A percentile compares a stretch with the other conserved stretches of the same genome.
phyloP scores from a whole-genome alignment of 2,888 invertebrate genomes.

The Trachelus troglodyta region DNA sequence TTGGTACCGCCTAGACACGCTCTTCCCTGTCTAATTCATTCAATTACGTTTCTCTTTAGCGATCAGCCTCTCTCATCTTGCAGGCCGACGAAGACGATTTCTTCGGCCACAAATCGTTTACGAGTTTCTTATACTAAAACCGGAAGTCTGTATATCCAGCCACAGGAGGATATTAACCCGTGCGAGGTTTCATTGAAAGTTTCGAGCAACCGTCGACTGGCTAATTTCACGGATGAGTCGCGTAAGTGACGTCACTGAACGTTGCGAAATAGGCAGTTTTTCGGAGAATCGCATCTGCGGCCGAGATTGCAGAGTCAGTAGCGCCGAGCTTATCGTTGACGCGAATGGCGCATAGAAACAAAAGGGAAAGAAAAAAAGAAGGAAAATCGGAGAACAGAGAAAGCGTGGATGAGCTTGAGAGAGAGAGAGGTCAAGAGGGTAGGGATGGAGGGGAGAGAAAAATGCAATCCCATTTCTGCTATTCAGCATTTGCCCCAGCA shows the following conservation, averaged over 20 bases:
- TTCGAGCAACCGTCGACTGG: not conserved
- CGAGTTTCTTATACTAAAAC: not conserved
- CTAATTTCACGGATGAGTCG: not conserved
- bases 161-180: not conserved
- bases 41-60: conserved; percentile 27
- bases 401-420: not conserved
- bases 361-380: not conserved
- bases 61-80: conserved; percentile 12
- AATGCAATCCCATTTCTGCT: not conserved
- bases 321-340: not conserved
- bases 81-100: not conserved
- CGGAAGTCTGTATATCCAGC: not conserved
- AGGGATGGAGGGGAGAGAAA: not conserved
- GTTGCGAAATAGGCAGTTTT: not conserved
- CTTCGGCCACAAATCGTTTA: not conserved
- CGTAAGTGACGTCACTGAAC: not conserved
- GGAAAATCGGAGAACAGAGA: not conserved
- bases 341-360: not conserved
- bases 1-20: not conserved
- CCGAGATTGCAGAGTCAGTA: not conserved
- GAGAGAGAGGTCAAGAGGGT: not conserved
- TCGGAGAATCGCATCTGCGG: not conserved
- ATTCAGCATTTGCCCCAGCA: not conserved
- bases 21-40: conserved; percentile 34
- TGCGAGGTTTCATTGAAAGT: not conserved